These are phyloP conservation scores for Penaeus vannamei DNA, from an alignment of 1,140 invertebrate genomes.

Conservation along the genomic window DNA sequence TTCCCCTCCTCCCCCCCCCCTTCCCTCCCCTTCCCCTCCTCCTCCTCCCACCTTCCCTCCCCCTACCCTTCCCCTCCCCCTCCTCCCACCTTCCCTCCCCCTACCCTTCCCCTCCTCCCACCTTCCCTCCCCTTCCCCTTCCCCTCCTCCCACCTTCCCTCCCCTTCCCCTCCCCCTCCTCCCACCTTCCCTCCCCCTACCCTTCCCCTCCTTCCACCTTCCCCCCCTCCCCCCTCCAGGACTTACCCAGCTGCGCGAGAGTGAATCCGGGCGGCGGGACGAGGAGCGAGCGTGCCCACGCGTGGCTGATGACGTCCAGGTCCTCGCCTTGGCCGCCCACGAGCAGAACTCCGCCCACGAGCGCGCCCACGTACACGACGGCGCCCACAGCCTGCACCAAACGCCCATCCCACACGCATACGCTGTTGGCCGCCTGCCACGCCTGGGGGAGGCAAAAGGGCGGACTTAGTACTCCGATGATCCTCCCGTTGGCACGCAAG, in stretches of 20 bases:
- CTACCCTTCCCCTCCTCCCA: no score
- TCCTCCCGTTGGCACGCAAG: not conserved
- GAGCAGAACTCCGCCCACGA: constrained; percentile 49
- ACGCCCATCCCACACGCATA: constrained; percentile 47
- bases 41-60: no score
- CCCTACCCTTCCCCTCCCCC: no score
- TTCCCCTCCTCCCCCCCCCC: no score
- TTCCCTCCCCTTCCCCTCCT: no score
- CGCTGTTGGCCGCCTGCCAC: constrained; percentile 53
- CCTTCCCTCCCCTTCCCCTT: no score
- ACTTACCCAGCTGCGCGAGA: constrained; percentile 47
- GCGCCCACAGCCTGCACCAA: constrained; percentile 40
- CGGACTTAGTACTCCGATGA: not conserved
- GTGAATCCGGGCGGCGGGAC: constrained; percentile 41
- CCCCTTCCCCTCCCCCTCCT: no score
- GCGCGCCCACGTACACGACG: constrained; percentile 37
- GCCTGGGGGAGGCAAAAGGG: constrained; percentile 2
- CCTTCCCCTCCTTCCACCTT: no score
- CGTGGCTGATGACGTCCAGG: constrained; percentile 39
- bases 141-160: no score
- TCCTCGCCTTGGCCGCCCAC: constrained; percentile 32
- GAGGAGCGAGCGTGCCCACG: constrained; percentile 54
- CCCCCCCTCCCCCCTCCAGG: no score
- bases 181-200: no score
- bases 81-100: no score